Base-by-base conservation (phyloP, 2,797 vertebrate genomes). In the Pantherophis alleghaniensis region DNA sequence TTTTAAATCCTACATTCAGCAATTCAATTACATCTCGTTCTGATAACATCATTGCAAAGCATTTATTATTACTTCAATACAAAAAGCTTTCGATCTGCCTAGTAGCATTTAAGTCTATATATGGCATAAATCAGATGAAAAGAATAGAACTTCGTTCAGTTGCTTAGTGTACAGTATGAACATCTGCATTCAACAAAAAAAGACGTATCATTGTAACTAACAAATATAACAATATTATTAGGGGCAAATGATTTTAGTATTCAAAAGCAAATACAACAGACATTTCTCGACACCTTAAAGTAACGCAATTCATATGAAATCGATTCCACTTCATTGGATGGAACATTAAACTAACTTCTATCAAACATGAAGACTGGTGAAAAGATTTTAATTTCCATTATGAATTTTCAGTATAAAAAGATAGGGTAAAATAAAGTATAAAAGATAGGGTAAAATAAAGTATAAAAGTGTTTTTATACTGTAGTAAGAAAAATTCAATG, bases 221-320 rank as follows among this genome's bases (percentile, higher is more conserved):
- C 69, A 94, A 95, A 91, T 90, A 94, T 88, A 94, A 96, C 91
- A 59, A 94, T 92, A 95, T 95, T 91, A 79, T 22, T 60, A 16
- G 51, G 55, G 22, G 42, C 2, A 18, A 74, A 56, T 56, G 5
- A 5, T 88, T 55, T 53, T 53, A 51, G 53, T 59, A 61, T 87
- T 37, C 42, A 16, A n/a, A 90, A 91, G 86, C 42, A 91, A 88
- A 88, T 6, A 11, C 37, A 13, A 79, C n/a, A 89, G 60, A 61
- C 42, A 92, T 69, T 92, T 79, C 55, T 5, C 22, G 20, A 42
- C 32, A 57, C 37, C 92, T 88, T 28, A 63, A 90, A 51, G 16
- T 4, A 69, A 57, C 32, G 24, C 24, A 4, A 79, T 42, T 91
- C 86, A 51, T 7, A 12, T 11, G 47, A 37, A 90, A 10, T 74